Base-by-base conservation (phyloP, 2,113 vertebrate species). In the Formicarius rufipectus region DNA sequence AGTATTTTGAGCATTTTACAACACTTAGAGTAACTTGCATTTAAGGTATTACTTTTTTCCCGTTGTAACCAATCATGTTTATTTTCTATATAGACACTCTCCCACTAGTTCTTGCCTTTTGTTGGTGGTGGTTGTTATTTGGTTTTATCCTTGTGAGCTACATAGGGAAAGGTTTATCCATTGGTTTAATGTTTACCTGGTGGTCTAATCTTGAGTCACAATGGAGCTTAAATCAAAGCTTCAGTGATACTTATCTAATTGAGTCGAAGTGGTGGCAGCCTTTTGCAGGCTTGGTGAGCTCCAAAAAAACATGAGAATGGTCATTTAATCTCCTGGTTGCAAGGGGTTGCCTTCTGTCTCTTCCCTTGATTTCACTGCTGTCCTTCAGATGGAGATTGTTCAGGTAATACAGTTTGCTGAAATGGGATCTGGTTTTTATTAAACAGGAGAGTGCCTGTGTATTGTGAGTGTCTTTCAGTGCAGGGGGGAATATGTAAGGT, bases 171-270 rank as follows among this genome's bases (percentile, higher is more conserved):
- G 4, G 20, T 21, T 40, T 60, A 33, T 68, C 52, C 45, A 49
- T 83, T 71, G 28, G 33, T 64, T 84, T 95, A 77, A 75, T 44
- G 39, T 45, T 87, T 87, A 69, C 84, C 68, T 85, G 74, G 59
- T 91, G 72, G 59, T 69, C 75, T 96, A 56, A 95, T 86, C 74
- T 67, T 52, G 56, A 67, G 66, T 82, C 22, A 9, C 31, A 86
- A 56, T 62, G 93, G 87, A 84, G 21, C 71, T 88, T 90, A 93
- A 96, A 81, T 95, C 80, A 90, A 77, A 78, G 35, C 64, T 79
- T 85, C 66, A 59, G 74, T 44, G 74, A 59, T 92, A 47, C 44
- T 95, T 89, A 50, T 59, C 84, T 93, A 90, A 69, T 56, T 86
- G 91, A 93, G 76, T 68, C 27, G 59, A 73, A 88, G 81, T 28